Evolutionary conservation across 2,888 invertebrate species (phyloP), one percentile per base, ranked within the genome.

Genomic region (Lithophane socia): DNA sequence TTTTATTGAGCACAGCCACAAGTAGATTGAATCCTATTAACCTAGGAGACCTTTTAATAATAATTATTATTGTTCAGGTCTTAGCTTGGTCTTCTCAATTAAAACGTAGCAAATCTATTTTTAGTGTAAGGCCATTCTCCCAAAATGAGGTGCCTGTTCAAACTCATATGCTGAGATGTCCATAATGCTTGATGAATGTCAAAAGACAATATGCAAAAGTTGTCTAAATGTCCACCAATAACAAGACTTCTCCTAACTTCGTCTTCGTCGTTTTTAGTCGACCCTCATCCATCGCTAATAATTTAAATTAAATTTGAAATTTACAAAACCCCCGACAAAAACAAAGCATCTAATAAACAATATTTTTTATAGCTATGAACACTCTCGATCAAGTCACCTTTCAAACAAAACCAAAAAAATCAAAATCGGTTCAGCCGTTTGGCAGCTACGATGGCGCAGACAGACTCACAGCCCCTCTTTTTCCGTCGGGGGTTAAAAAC

Each of bases 11-110:
- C 80, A 37, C 52, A 77, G 37, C 29, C 44, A 47, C 21, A 5
- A 47, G 21, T 52, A 24, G 9, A 76, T 58, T 79, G 24, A 42
- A 49, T 24, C 37, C 47, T 79, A 29, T 76, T 76, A 79, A 58
- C 56, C 54, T 56, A 37, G 18, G 18, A 37, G 54, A 54, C 52
- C 42, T 49, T 29, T 69, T 49, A 49, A 49, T 76, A 1, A 24
- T 49, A n/a, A 5, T 24, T 49, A 49, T 56, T 56, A 29, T 49
- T 44, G 49, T 49, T 42, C 49, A 47, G 37, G 37, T 49, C 42
- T 79, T 10, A 29, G 79, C 56, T 42, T n/a, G 42, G 13, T 58
- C 21, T 29, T 69, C 21, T 42, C 37, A 42, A 79, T 76, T 42
- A 29, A 67, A 49, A 49, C 12, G 42, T 73, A 29, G 0, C 13